phyloP scores from a whole-genome alignment of 2,888 invertebrate genomes.

The Ormyrus thymus region DNA sequence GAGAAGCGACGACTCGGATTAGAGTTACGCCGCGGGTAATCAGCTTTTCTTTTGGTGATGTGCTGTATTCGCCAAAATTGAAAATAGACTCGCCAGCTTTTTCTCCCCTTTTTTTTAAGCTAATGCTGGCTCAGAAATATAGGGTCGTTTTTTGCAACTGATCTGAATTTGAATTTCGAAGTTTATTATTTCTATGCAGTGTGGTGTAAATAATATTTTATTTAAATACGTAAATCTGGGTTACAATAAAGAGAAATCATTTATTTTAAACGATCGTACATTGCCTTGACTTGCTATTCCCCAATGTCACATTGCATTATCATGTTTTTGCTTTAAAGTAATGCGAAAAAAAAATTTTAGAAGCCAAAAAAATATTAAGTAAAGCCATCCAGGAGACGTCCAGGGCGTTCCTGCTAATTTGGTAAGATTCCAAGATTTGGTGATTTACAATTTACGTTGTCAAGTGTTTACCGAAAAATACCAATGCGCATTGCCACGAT shows the following conservation, averaged over 20 bases:
- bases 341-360: slow-evolving; percentile 4
- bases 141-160: too few species aligned
- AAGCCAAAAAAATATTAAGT: slow-evolving; percentile 10
- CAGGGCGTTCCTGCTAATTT: slow-evolving; percentile 38
- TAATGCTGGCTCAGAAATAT: too few species aligned
- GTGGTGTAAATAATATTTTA: too few species aligned
- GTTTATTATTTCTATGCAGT: too few species aligned
- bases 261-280: too few species aligned
- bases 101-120: neutral
- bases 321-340: neutral
- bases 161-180: too few species aligned
- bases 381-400: slow-evolving; percentile 9
- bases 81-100: slow-evolving; percentile 16
- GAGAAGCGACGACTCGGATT: slow-evolving; percentile 55
- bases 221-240: too few species aligned
- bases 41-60: slow-evolving; percentile 59
- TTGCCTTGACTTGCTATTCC: too few species aligned
- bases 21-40: slow-evolving; percentile 56
- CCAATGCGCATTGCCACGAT: slow-evolving; percentile 10
- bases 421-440: slow-evolving; percentile 25
- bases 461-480: slow-evolving; percentile 19
- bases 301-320: too few species aligned
- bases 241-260: too few species aligned
- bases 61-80: slow-evolving; percentile 3
- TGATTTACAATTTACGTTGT: slow-evolving; percentile 30